phyloP scores from a whole-genome alignment of 2,888 invertebrate genomes.

The Pimpla rufipes region DNA sequence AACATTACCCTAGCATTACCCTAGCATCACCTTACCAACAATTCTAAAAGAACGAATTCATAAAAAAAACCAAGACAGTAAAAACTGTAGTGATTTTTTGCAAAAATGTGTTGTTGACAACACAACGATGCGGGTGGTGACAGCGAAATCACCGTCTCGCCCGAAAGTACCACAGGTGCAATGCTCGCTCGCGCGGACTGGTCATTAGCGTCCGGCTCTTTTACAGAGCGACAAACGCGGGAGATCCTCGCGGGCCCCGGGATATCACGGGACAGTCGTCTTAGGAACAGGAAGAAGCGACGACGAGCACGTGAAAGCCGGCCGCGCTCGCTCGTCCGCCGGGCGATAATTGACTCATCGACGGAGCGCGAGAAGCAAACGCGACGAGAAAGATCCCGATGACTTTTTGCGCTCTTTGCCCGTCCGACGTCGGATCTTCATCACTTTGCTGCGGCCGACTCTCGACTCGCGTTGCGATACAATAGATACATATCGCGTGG shows the following conservation, averaged over 20 bases:
- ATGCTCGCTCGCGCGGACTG: slow-evolving; percentile 8
- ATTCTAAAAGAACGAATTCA: no score
- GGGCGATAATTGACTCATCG: slow-evolving; percentile 71
- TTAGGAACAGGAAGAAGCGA: slow-evolving; percentile 57
- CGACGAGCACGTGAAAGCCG: slow-evolving; percentile 39
- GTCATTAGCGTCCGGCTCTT: slow-evolving; percentile 50
- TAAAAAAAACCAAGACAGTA: no score
- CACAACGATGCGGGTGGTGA: neutral
- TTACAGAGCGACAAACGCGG: slow-evolving; percentile 11
- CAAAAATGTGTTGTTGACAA: neutral
- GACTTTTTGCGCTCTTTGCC: neutral
- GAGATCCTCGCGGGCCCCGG: slow-evolving; percentile 32
- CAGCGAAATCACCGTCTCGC: neutral
- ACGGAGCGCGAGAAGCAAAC: slow-evolving; percentile 51
- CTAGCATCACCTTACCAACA: no score
- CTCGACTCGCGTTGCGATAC: neutral
- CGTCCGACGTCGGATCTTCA: slow-evolving; percentile 11
- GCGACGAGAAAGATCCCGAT: slow-evolving; percentile 32
- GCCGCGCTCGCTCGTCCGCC: slow-evolving; percentile 35
- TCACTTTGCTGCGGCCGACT: slow-evolving; percentile 12
- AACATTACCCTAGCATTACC: no score
- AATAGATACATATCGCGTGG: slow-evolving; percentile 14
- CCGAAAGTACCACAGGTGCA: slow-evolving; percentile 11
- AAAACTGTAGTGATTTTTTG: no score
- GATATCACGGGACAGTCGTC: slow-evolving; percentile 58